A percentile compares a stretch with the other conserved stretches of the same genome.
These are phyloP conservation scores for Marronus borbonicus DNA, from an alignment of 2,888 invertebrate genomes.

Conservation along the genomic window DNA sequence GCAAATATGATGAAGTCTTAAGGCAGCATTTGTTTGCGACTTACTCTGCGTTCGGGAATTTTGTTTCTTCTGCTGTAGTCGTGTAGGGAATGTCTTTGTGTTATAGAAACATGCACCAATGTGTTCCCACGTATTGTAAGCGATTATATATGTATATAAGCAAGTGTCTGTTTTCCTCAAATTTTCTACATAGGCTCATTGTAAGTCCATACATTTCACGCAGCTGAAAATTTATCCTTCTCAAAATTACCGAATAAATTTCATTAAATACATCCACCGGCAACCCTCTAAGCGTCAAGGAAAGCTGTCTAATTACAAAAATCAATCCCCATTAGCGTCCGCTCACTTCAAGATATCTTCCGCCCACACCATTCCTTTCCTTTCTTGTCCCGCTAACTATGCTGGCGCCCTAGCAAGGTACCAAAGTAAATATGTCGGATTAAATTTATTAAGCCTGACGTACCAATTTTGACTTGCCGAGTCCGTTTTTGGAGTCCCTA, in stretches of 20 bases:
- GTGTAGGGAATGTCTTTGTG: too few relatives aligned
- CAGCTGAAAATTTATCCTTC: background rate
- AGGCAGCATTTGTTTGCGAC: too few relatives aligned
- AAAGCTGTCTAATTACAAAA: constrained; percentile 29
- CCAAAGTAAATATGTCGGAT: constrained; percentile 32
- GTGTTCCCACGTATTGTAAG: too few relatives aligned
- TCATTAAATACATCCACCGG: background rate
- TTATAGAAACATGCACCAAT: too few relatives aligned
- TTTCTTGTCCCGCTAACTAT: background rate
- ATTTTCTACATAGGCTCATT: too few relatives aligned
- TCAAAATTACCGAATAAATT: constrained; percentile 6
- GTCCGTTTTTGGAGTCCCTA: background rate
- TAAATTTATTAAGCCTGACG: constrained; percentile 20
- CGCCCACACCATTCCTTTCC: background rate
- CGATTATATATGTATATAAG: too few relatives aligned
- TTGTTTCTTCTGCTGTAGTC: too few relatives aligned
- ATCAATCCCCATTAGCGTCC: constrained; percentile 37
- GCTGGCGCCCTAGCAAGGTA: background rate
- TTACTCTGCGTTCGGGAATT: too few relatives aligned
- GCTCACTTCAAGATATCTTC: background rate
- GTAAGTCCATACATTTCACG: too few relatives aligned
- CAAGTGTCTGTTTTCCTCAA: too few relatives aligned
- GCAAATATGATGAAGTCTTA: too few relatives aligned
- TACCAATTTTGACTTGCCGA: constrained; percentile 10
- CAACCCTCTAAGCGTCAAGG: constrained; percentile 7